Percentiles rank a stretch among this genome's conserved stretches.
These are phyloP conservation scores for Crypturellus tataupa DNA, from an alignment of 2,797 vertebrate species.

Conservation along the genomic window DNA sequence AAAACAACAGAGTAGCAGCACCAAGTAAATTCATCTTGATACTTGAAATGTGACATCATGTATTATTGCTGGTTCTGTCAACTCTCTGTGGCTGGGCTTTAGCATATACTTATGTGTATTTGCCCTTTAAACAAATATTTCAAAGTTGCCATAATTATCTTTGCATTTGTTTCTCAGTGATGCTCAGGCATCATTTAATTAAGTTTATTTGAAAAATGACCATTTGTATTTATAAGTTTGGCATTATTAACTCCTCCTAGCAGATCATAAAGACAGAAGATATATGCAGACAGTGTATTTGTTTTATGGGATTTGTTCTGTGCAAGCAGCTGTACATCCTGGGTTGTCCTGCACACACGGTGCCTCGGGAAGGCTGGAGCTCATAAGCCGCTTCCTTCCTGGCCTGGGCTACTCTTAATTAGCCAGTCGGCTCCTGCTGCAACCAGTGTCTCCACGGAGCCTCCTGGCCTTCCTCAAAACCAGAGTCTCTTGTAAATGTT, in stretches of 20 bases:
- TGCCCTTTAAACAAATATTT: neutral
- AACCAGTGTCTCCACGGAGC: neutral
- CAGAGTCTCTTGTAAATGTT: neutral
- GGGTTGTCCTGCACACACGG: neutral
- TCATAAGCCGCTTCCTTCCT: constrained; percentile 65
- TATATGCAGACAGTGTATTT: neutral
- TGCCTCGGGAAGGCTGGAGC: constrained; percentile 32
- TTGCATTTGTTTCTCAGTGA: neutral
- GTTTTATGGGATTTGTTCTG: neutral
- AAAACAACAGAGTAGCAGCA: neutral
- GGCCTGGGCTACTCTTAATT: constrained; percentile 53
- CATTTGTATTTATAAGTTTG: neutral
- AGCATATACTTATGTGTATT: neutral
- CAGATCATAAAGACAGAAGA: neutral
- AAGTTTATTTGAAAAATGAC: neutral
- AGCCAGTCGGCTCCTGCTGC: neutral
- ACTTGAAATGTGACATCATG: neutral
- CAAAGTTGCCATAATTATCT: neutral
- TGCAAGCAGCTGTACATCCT: neutral
- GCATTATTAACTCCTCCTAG: neutral
- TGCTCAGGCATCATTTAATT: neutral
- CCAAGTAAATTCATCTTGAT: neutral
- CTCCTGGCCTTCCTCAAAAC: constrained; percentile 21
- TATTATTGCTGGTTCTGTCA: neutral
- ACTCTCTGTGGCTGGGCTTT: neutral